phyloP scores from a whole-genome alignment of 2,113 vertebrate genomes.

The Peromyscus polionotus region DNA sequence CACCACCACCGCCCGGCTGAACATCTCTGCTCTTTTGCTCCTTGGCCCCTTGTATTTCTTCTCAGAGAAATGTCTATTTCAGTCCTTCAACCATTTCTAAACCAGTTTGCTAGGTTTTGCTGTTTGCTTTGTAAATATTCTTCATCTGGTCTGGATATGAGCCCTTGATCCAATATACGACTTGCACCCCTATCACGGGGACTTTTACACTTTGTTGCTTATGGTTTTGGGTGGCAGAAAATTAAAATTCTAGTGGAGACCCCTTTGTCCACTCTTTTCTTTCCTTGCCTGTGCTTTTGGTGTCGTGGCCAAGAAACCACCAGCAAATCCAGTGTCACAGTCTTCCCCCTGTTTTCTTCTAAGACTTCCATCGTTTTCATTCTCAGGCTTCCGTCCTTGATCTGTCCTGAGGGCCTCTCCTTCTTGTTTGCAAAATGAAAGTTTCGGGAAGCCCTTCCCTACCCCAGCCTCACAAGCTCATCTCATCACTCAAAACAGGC shows the following conservation, averaged over 20 bases:
- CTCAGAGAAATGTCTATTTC: not conserved
- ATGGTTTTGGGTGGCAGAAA: not conserved
- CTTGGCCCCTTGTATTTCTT: not conserved
- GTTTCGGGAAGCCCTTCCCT: not conserved
- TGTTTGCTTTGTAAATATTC: not conserved
- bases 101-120: not conserved
- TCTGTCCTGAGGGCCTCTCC: not conserved
- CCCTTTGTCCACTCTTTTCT: not conserved
- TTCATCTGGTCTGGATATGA: not conserved
- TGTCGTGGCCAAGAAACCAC: not conserved
- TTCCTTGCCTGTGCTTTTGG: not conserved
- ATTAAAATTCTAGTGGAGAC: not conserved
- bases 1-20: no score
- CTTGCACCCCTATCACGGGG: not conserved
- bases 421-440: constrained; percentile 18
- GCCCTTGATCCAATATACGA: not conserved
- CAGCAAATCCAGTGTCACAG: not conserved
- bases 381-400: not conserved
- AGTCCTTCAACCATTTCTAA: not conserved
- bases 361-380: not conserved
- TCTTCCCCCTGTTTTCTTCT: not conserved
- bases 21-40: not conserved
- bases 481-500: not conserved
- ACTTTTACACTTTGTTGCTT: not conserved
- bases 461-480: not conserved